Evolutionary conservation across 2,888 invertebrate species (phyloP), one percentile per base, ranked within the genome.

Genomic region (Drosophila colorata): DNA sequence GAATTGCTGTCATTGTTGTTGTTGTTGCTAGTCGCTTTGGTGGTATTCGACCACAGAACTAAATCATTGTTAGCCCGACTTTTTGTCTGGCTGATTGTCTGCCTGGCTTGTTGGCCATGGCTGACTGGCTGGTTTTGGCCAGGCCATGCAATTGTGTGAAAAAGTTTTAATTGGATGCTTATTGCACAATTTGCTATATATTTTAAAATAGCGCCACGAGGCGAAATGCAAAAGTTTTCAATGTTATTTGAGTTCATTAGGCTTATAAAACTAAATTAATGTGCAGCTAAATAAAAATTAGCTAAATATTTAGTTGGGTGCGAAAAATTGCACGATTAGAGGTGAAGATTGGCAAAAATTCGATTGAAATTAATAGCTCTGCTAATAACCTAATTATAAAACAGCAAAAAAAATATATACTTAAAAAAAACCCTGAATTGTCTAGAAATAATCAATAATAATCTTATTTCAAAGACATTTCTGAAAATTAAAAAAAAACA

Each of bases 91-190:
- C 40, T 33, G 33, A 13, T 40, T 41, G 18, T 9, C 40, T 33
- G 33, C 14, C 47, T 41, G 18, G 48, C 48, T 47, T 33, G 38
- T 2, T 61, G 47, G 70, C 37, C 35, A 16, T 16, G 37, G 35
- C 59, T 51, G 35, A 44, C 44, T 67, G 43, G 9, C 64, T 46
- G 31, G 9, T 41, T 33, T 33, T 44, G 58, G 20, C 33, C 33
- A 5, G 52, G 58, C 49, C 66, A 78, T 68, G 63, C 69, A 74
- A 66, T 81, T 81, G 82, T 72, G 75, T 69, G 69, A 65, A 69
- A 84, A 82, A 83, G 67, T 83, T 83, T 83, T 88, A 88, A 83
- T 83, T 83, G 83, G 88, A 83, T 83, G 87, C 87, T 80, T 71
- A 82, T 76, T 86, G 80, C 72, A 82, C 66, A 85, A 78, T 82